Percentiles rank a stretch among this genome's conserved stretches.
Evolutionary conservation across 2,888 invertebrate genomes (phyloP).

Genomic region (Halictus ligatus): DNA sequence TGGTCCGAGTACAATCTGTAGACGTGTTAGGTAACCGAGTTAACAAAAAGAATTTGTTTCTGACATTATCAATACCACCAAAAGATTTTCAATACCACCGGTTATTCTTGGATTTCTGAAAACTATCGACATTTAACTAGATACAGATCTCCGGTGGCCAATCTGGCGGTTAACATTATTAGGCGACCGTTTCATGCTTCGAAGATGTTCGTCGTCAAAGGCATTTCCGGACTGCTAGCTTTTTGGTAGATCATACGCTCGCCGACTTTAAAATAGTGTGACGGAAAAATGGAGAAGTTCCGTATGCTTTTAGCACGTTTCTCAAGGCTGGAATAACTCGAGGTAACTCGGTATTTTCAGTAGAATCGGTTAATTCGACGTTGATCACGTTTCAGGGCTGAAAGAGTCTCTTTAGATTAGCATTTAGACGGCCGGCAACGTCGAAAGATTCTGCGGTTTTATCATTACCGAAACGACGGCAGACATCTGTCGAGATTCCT

Average conservation of each 20-base stretch:
- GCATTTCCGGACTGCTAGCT: slow-evolving; percentile 10
- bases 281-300: neutral
- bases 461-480: neutral
- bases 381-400: neutral
- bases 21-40: too few relatives aligned
- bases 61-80: too few relatives aligned
- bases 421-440: neutral
- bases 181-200: neutral
- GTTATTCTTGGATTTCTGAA: slow-evolving; percentile 7
- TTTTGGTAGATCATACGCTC: neutral
- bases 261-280: neutral
- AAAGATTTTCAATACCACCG: neutral
- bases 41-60: too few relatives aligned
- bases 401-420: neutral
- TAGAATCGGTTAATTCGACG: neutral
- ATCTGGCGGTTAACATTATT: slow-evolving; percentile 12
- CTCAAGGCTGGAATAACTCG: neutral
- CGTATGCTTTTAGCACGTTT: neutral
- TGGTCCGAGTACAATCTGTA: neutral
- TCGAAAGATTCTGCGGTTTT: neutral
- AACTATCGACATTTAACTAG: neutral
- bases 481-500: neutral
- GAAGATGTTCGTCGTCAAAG: neutral
- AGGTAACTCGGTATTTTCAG: neutral
- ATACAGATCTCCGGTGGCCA: neutral